Conservation (phyloP, 2,888 invertebrate species). For the Papilio demoleus region DNA sequence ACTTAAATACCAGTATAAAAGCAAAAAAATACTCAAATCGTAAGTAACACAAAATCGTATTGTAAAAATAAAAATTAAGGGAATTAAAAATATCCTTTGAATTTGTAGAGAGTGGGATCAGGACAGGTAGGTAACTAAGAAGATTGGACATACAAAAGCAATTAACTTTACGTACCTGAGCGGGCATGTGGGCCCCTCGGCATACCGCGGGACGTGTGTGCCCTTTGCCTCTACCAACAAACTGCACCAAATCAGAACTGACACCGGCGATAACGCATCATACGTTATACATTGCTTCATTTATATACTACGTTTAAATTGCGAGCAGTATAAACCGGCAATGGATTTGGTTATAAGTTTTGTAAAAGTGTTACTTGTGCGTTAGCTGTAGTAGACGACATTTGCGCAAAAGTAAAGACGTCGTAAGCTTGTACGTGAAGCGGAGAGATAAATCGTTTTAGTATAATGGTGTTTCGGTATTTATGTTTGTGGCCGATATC, state of each 20-base stretch:
- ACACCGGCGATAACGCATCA: too few relatives aligned
- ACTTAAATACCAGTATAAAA: too few relatives aligned
- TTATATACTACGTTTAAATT: background rate
- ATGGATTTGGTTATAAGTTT: slow-evolving; percentile 39
- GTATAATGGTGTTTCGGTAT: slow-evolving; percentile 76
- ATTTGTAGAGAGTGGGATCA: slow-evolving; percentile 19
- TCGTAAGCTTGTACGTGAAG: slow-evolving; percentile 53
- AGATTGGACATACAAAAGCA: slow-evolving; percentile 81
- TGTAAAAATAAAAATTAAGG: slow-evolving; percentile 21
- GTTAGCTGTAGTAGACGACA: slow-evolving; percentile 45
- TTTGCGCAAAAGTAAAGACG: slow-evolving; percentile 76
- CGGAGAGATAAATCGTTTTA: slow-evolving; percentile 69
- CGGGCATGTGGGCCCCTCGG: slow-evolving; percentile 54
- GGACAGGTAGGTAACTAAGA: slow-evolving; percentile 70
- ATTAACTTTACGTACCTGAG: slow-evolving; percentile 81
- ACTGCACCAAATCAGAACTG: background rate
- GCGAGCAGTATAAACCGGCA: slow-evolving; percentile 8
- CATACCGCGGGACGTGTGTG: slow-evolving; percentile 45
- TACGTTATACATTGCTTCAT: slow-evolving; percentile 18
- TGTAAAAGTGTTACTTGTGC: background rate
- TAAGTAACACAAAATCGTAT: background rate
- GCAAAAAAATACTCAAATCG: background rate
- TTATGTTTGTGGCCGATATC: slow-evolving; percentile 68
- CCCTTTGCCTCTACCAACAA: slow-evolving; percentile 37
- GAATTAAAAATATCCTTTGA: slow-evolving; percentile 30